Evolutionary conservation across 2,113 vertebrate species (phyloP).

Genomic region (Neotoma lepida): DNA sequence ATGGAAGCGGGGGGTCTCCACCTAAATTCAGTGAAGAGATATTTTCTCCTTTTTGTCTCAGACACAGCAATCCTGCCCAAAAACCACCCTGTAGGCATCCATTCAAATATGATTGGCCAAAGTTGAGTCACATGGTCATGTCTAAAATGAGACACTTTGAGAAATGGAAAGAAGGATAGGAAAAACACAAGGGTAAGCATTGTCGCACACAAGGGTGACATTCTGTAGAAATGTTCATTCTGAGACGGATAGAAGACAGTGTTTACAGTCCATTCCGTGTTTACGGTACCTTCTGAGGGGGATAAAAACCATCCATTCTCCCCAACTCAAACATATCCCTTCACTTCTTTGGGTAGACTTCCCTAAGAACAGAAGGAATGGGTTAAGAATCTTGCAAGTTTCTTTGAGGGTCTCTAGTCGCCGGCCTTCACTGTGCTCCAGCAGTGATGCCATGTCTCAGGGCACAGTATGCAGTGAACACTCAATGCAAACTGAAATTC

Average conservation of each 20-base stretch:
- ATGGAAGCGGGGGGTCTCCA: not conserved
- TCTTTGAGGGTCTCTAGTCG: not conserved
- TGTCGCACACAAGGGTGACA: no score
- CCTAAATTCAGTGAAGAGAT: not conserved
- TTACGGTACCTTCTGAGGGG: not conserved
- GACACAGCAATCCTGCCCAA: not conserved
- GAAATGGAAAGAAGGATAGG: not conserved
- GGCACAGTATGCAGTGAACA: not conserved
- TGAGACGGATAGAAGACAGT: not conserved
- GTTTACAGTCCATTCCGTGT: no score
- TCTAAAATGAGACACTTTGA: not conserved
- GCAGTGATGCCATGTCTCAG: not conserved
- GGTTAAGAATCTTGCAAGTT: not conserved
- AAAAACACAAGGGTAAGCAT: not conserved
- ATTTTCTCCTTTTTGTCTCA: not conserved
- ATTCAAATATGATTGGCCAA: not conserved
- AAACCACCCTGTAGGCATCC: not conserved
- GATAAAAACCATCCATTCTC: not conserved
- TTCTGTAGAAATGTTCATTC: not conserved
- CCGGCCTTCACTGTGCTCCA: not conserved
- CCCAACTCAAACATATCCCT: no score
- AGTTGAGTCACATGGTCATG: not conserved
- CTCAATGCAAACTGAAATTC: not conserved
- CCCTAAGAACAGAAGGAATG: not conserved
- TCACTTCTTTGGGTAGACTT: not conserved